Conservation (phyloP, 2,888 invertebrate genomes). For the Carcina quercana region DNA sequence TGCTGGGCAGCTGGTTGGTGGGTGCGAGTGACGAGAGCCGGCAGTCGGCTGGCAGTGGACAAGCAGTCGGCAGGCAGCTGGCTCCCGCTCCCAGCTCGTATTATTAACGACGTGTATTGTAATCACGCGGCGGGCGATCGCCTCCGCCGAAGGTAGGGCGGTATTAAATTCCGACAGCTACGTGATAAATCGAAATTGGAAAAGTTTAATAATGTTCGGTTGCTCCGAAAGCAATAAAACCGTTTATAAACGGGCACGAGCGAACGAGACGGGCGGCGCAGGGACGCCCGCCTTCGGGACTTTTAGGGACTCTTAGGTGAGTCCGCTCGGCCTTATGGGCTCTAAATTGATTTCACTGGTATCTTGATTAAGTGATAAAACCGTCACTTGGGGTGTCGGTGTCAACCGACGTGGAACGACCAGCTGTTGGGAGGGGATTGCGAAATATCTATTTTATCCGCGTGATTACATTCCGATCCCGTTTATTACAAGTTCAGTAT, state of each 20-base stretch:
- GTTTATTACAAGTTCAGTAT: no score
- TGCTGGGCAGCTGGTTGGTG: background rate
- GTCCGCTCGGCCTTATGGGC: slow-evolving; percentile 52
- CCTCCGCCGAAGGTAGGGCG: slow-evolving; percentile 73
- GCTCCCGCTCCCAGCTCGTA: slow-evolving; percentile 49
- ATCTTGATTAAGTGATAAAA: slow-evolving; percentile 65
- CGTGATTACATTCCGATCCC: no score
- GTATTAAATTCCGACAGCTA: slow-evolving; percentile 76
- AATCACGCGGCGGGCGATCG: slow-evolving; percentile 74
- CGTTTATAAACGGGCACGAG: slow-evolving; percentile 74
- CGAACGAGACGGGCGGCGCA: slow-evolving; percentile 66
- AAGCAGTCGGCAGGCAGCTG: slow-evolving; percentile 33
- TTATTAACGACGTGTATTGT: slow-evolving; percentile 75
- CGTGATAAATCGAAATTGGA: slow-evolving; percentile 76
- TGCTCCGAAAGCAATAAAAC: slow-evolving; percentile 76
- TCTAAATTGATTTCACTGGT: slow-evolving; percentile 64
- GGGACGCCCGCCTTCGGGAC: slow-evolving; percentile 68
- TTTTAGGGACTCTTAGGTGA: slow-evolving; percentile 70
- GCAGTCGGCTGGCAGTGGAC: slow-evolving; percentile 1
- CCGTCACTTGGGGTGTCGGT: slow-evolving; percentile 30
- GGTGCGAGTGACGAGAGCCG: background rate
- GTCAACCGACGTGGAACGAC: slow-evolving; percentile 18
- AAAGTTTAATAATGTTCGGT: slow-evolving; percentile 76
- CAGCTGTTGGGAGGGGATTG: no score
- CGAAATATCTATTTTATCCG: no score